These are phyloP conservation scores for Castor canadensis DNA, from an alignment of 2,113 vertebrate genomes.

Conservation along the genomic window DNA sequence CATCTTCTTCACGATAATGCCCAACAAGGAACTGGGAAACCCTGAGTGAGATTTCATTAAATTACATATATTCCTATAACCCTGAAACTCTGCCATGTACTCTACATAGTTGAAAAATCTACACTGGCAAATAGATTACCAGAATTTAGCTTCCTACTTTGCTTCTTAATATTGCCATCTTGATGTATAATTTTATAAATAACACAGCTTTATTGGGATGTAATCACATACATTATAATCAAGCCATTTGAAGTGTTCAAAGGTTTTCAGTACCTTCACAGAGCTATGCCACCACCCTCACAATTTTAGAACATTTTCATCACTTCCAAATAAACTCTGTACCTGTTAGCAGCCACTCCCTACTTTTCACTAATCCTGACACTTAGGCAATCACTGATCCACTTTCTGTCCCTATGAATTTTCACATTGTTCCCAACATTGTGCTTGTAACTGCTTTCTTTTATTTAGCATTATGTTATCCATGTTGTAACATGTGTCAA, in stretches of 20 bases:
- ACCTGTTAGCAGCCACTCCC: neutral
- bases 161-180: neutral
- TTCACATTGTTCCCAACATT: neutral
- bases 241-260: neutral
- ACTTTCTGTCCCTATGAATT: neutral
- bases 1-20: neutral
- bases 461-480: neutral
- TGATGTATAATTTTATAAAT: neutral
- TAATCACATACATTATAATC: neutral
- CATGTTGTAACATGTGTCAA: neutral
- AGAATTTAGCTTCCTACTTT: neutral
- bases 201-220: neutral
- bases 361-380: neutral
- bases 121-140: neutral
- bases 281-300: neutral
- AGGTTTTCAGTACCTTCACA: neutral
- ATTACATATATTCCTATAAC: neutral
- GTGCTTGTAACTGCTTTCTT: neutral
- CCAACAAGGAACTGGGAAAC: neutral
- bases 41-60: neutral
- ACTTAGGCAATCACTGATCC: neutral
- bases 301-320: neutral
- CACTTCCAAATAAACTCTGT: neutral
- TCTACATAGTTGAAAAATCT: neutral
- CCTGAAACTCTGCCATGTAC: neutral